Evolutionary conservation across 2,888 invertebrate species (phyloP).

Genomic region (Dynastes hyllus): DNA sequence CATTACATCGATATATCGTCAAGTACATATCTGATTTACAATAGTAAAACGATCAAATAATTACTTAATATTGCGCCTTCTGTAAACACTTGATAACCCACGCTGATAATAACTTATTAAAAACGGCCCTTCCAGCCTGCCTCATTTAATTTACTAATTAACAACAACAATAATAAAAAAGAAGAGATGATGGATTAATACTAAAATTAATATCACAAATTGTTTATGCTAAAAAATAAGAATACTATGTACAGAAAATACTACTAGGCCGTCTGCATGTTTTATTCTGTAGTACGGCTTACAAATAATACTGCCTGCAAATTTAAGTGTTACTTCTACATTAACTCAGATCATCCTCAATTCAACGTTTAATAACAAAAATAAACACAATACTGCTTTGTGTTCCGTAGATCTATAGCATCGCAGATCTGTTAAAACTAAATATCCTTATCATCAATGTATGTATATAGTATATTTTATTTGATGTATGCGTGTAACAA

Average conservation of each 20-base stretch:
- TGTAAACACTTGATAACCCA: slow-evolving; percentile 45
- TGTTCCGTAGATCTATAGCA: slow-evolving; percentile 26
- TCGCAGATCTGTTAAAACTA: slow-evolving; percentile 35
- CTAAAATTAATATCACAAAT: slow-evolving; percentile 62
- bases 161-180: slow-evolving; percentile 23
- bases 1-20: slow-evolving; percentile 6
- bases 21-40: slow-evolving; percentile 33
- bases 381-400: slow-evolving; percentile 17
- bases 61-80: slow-evolving; percentile 46
- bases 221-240: slow-evolving; percentile 55
- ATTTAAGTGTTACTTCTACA: slow-evolving; percentile 12
- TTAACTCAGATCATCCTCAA: slow-evolving; percentile 22
- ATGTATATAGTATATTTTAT: neutral
- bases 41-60: slow-evolving; percentile 44
- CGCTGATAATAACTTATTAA: slow-evolving; percentile 47
- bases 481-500: too few species aligned
- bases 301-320: slow-evolving; percentile 35
- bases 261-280: slow-evolving; percentile 21
- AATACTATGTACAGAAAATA: slow-evolving; percentile 39
- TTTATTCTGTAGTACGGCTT: slow-evolving; percentile 24
- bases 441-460: neutral
- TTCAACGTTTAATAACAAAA: slow-evolving; percentile 23
- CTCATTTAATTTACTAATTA: slow-evolving; percentile 12
- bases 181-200: slow-evolving; percentile 50
- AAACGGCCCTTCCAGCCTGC: slow-evolving; percentile 16